Conservation (phyloP, 2,113 vertebrate genomes). For the Paratilapia polleni region DNA sequence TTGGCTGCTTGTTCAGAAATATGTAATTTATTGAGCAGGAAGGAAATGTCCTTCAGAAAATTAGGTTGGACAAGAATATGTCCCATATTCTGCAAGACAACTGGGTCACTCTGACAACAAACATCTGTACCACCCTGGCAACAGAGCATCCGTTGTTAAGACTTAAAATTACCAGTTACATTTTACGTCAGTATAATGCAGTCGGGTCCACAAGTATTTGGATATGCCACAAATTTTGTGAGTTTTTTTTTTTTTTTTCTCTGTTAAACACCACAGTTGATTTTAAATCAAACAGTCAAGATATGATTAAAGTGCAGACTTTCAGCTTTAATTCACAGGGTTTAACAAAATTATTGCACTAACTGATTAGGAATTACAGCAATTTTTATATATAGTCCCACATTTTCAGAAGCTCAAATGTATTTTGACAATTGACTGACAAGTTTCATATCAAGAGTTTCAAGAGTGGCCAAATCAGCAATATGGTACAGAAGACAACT, state of each 20-base stretch:
- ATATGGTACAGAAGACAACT: too few relatives aligned
- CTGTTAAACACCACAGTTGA: too few relatives aligned
- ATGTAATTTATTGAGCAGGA: conserved; percentile 19
- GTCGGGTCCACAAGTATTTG: too few relatives aligned
- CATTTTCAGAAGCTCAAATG: not conserved
- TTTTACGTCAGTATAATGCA: too few relatives aligned
- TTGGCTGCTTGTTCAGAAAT: not conserved
- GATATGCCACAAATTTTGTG: too few relatives aligned
- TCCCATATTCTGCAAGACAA: not conserved
- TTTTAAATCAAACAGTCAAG: not conserved
- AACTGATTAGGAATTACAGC: not conserved
- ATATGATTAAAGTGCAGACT: not conserved
- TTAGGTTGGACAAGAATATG: not conserved
- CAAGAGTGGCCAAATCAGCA: too few relatives aligned
- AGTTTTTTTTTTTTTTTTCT: too few relatives aligned
- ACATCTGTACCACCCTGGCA: not conserved
- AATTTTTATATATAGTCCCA: not conserved
- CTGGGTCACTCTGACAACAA: conserved; percentile 23
- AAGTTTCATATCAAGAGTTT: too few relatives aligned
- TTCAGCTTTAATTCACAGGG: fast-evolving
- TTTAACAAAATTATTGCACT: too few relatives aligned
- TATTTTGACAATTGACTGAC: too few relatives aligned
- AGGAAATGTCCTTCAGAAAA: conserved; percentile 4
- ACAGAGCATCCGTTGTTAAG: not conserved
- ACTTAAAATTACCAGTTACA: too few relatives aligned